phyloP scores from a whole-genome alignment of 2,113 vertebrate genomes.

The Eublepharis macularius region DNA sequence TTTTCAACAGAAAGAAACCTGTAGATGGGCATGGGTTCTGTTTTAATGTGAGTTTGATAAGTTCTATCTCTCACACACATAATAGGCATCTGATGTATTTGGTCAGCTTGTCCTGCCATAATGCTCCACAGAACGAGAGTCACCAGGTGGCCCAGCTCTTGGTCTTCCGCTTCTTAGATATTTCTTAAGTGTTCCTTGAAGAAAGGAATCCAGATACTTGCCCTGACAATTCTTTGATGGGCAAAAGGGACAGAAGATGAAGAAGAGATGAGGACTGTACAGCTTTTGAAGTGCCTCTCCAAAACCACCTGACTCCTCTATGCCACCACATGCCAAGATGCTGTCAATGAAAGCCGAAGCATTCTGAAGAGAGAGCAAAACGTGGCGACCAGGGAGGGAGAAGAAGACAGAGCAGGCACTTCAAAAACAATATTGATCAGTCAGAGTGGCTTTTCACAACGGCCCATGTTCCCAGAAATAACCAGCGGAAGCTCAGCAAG shows the following conservation, averaged over 20 bases:
- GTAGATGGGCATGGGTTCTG: neutral
- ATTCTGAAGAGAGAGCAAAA: neutral
- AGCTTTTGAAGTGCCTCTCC: no score
- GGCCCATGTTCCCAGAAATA: neutral
- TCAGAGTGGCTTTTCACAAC: neutral
- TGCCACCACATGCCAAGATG: neutral
- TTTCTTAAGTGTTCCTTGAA: neutral
- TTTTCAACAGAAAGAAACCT: no score
- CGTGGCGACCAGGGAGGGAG: neutral
- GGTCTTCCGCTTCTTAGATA: neutral
- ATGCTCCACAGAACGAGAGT: no score
- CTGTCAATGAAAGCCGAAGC: neutral
- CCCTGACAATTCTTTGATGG: neutral
- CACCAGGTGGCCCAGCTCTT: no score
- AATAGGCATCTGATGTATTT: neutral
- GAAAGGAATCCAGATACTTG: neutral
- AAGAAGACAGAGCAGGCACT: neutral
- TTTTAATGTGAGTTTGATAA: neutral
- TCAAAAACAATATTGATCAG: constrained; percentile 16
- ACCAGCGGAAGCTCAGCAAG: neutral
- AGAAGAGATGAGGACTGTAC: neutral
- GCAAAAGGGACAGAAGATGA: neutral
- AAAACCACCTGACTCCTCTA: neutral
- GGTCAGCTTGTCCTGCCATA: neutral
- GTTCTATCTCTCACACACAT: neutral